These are phyloP conservation scores for Hypocryptadius cinnamomeus DNA, from an alignment of 2,113 vertebrate genomes.

Conservation along the genomic window DNA sequence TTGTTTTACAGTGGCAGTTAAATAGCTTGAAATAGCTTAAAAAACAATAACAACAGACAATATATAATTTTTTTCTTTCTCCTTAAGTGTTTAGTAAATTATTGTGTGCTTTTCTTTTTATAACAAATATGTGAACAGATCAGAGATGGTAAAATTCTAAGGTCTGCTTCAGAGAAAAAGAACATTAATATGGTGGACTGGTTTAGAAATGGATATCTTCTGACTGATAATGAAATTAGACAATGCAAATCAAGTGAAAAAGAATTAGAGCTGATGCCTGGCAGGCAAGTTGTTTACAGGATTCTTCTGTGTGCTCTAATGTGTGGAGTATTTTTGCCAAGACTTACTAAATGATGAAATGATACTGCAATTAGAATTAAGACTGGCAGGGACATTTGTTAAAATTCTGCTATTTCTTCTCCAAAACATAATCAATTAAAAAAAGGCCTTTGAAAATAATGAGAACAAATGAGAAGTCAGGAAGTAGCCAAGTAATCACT, in stretches of 20 bases:
- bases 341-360: slow-evolving; percentile 29
- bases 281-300: slow-evolving; percentile 16
- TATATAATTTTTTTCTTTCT: neutral
- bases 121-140: neutral
- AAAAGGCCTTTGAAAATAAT: slow-evolving; percentile 12
- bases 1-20: neutral
- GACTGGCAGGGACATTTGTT: neutral
- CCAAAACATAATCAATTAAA: neutral
- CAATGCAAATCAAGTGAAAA: slow-evolving; percentile 46
- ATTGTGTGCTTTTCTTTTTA: neutral
- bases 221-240: slow-evolving; percentile 29
- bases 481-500: slow-evolving; percentile 14
- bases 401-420: slow-evolving; percentile 37
- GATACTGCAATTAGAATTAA: slow-evolving; percentile 30
- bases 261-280: slow-evolving; percentile 20
- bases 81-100: neutral
- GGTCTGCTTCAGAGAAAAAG: neutral
- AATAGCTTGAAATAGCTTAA: neutral
- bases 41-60: neutral
- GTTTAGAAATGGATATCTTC: neutral
- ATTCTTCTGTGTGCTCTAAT: neutral
- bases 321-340: slow-evolving; percentile 23
- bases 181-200: neutral
- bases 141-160: neutral
- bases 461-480: slow-evolving; percentile 26